phyloP scores from a whole-genome alignment of 1,140 invertebrate genomes.

The Chironomus tepperi region DNA sequence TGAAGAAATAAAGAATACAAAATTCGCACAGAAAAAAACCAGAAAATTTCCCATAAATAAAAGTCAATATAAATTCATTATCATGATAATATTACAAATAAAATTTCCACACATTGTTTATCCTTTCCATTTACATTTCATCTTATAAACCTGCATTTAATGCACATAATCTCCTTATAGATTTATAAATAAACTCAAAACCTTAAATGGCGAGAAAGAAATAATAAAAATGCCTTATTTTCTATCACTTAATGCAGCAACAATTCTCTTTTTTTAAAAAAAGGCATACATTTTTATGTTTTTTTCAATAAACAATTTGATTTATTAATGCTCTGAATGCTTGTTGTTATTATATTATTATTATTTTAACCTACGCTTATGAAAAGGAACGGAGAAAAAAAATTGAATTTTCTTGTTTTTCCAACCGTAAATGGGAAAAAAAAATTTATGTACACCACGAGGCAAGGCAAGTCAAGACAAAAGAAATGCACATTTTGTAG shows the following conservation, averaged over 20 bases:
- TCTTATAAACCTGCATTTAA: background rate
- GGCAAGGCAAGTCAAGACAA: background rate
- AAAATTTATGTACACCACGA: background rate
- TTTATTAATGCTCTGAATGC: constrained; percentile 19
- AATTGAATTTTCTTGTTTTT: background rate
- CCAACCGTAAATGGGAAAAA: background rate
- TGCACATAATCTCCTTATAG: background rate
- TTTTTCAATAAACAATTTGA: constrained; percentile 23
- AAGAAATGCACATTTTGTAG: background rate
- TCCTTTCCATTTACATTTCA: background rate
- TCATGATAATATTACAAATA: background rate
- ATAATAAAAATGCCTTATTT: constrained; percentile 1
- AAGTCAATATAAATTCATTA: background rate
- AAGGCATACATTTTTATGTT: background rate
- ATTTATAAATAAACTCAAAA: no score
- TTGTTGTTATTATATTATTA: background rate
- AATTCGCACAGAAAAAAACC: background rate
- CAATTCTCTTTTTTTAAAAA: background rate
- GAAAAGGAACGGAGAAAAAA: background rate
- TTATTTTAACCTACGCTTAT: background rate
- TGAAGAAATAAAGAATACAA: no score
- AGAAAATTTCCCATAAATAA: background rate
- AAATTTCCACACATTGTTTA: constrained; percentile 5
- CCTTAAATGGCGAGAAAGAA: background rate
- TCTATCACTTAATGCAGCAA: background rate